Evolutionary conservation across 1,140 invertebrate species (phyloP).

Genomic region (Gryllus bimaculatus): DNA sequence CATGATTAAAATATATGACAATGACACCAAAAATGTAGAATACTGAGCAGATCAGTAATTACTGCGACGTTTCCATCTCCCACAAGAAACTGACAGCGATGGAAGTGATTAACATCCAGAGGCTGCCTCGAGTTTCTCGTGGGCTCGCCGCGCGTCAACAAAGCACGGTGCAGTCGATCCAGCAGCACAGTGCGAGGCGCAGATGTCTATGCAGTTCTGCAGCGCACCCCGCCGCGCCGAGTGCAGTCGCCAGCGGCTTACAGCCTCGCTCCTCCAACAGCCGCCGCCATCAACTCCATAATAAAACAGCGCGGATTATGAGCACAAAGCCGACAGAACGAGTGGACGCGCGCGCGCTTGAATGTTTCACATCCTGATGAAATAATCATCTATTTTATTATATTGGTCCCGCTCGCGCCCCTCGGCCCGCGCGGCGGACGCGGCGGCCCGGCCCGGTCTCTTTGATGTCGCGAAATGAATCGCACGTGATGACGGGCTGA

Average conservation of each 20-base stretch:
- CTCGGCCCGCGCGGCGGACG: not conserved
- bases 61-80: too few relatives aligned
- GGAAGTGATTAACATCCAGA: too few relatives aligned
- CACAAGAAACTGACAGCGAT: too few relatives aligned
- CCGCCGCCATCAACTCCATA: not conserved
- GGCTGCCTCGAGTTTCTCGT: too few relatives aligned
- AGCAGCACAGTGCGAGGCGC: too few relatives aligned
- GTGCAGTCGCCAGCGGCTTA: not conserved
- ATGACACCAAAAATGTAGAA: too few relatives aligned
- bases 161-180: too few relatives aligned
- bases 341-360: not conserved
- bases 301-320: not conserved
- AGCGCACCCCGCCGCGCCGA: not conserved
- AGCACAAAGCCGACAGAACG: not conserved
- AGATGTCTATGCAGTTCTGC: too few relatives aligned
- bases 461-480: conserved; percentile 1
- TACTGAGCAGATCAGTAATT: too few relatives aligned
- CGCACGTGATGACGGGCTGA: not conserved
- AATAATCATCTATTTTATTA: not conserved
- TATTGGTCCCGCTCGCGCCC: not conserved
- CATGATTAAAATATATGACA: too few relatives aligned
- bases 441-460: too few relatives aligned
- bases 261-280: not conserved
- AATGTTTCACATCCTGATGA: not conserved
- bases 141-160: too few relatives aligned